These are phyloP conservation scores for Aphelenchoides avenae DNA, from an alignment of 1,140 invertebrate genomes.

Conservation along the genomic window DNA sequence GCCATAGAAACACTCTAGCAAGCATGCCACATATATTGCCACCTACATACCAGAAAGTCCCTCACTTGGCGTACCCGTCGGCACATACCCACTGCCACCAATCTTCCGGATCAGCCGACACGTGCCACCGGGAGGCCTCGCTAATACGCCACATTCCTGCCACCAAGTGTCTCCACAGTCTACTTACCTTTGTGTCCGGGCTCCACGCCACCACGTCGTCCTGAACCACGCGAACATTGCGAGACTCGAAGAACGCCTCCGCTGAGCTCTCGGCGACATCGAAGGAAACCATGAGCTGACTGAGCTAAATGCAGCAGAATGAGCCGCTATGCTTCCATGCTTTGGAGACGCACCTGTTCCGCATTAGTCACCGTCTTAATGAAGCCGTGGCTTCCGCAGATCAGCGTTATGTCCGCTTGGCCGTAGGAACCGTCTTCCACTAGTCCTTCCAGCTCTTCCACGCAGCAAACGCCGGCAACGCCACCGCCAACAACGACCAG, in stretches of 20 bases:
- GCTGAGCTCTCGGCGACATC: conserved; percentile 5
- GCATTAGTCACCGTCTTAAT: conserved; percentile 27
- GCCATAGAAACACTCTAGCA: too few relatives aligned
- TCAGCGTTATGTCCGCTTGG: conserved; percentile 14
- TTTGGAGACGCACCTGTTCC: conserved; percentile 20
- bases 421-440: not conserved
- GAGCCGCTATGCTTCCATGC: not conserved
- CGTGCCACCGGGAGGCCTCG: too few relatives aligned
- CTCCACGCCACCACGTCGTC: conserved; percentile 29
- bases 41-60: too few relatives aligned
- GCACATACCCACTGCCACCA: too few relatives aligned
- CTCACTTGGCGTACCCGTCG: too few relatives aligned
- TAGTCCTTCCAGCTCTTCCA: conserved; percentile 24
- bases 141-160: too few relatives aligned
- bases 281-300: conserved; percentile 21
- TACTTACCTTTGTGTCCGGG: conserved; percentile 13
- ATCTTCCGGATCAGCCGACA: too few relatives aligned
- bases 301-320: conserved; percentile 18
- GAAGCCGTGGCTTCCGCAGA: conserved; percentile 20
- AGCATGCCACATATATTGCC: too few relatives aligned
- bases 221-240: conserved; percentile 21
- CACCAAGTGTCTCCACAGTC: too few relatives aligned
- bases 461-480: conserved; percentile 33
- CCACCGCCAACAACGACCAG: conserved; percentile 36
- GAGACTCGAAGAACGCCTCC: conserved; percentile 7